Percentiles rank a stretch among this genome's conserved stretches.
Conservation (phyloP, 2,113 vertebrate genomes). For the Aegotheles bennettii region DNA sequence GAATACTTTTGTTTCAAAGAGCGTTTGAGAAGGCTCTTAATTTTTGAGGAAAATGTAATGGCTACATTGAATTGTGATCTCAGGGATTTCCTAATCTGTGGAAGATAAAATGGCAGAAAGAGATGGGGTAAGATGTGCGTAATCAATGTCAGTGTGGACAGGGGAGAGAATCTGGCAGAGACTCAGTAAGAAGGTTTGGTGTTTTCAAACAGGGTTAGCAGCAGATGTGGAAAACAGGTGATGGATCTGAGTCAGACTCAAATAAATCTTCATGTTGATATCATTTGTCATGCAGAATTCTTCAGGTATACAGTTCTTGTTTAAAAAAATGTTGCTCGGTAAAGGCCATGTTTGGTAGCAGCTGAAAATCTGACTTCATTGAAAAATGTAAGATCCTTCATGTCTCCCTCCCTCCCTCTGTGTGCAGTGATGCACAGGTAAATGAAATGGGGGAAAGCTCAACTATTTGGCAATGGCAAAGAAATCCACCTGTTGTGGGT, state of each 20-base stretch:
- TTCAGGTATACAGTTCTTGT: not conserved
- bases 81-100: not conserved
- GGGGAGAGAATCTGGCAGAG: not conserved
- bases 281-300: not conserved
- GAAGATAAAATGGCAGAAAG: not conserved
- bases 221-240: not conserved
- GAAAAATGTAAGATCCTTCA: too few relatives aligned
- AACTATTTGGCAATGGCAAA: not conserved
- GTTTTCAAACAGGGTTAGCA: not conserved
- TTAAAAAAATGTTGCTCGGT: not conserved
- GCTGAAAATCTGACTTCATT: not conserved
- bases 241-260: not conserved
- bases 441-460: not conserved
- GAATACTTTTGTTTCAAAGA: not conserved
- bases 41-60: not conserved
- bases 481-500: not conserved
- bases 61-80: not conserved
- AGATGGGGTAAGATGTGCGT: accelerated
- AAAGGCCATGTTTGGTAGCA: not conserved
- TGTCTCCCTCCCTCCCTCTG: not conserved
- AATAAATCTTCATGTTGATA: not conserved
- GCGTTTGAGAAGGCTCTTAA: not conserved
- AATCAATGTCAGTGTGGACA: not conserved
- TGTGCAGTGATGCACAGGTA: not conserved
- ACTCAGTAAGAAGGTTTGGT: not conserved